phyloP scores from a whole-genome alignment of 1,140 invertebrate species.

The Drosophila miranda region DNA sequence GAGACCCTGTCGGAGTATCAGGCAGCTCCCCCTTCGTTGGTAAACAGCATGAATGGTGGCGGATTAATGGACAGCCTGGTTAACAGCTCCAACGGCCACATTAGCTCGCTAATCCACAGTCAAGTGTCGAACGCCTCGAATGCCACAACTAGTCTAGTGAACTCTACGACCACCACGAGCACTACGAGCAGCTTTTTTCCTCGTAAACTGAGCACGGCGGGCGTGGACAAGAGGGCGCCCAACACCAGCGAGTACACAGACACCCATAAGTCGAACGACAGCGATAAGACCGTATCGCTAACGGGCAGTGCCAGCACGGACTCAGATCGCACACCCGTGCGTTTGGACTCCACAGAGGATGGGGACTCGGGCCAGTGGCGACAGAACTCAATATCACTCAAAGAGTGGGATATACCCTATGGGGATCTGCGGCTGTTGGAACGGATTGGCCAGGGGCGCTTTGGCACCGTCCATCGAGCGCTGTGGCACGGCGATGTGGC shows the following conservation, averaged over 20 bases:
- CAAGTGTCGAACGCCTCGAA: conserved; percentile 58
- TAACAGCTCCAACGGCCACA: conserved; percentile 47
- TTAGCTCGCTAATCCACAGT: conserved; percentile 51
- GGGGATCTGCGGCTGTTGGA: conserved; percentile 95
- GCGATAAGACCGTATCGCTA: conserved; percentile 91
- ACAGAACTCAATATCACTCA: conserved; percentile 95
- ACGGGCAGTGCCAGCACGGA: conserved; percentile 89
- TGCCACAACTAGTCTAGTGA: conserved; percentile 56
- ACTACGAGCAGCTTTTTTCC: conserved; percentile 67
- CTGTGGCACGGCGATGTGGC: conserved; percentile 99
- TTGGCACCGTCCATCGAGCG: conserved; percentile 97
- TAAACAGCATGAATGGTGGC: conserved; percentile 17
- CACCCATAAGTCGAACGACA: conserved; percentile 90
- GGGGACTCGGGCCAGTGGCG: conserved; percentile 88
- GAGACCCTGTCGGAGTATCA: conserved; percentile 19
- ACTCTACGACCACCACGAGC: conserved; percentile 35
- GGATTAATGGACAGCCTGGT: conserved; percentile 24
- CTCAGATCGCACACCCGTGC: conserved; percentile 91
- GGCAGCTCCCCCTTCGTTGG: neutral
- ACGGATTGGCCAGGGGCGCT: conserved; percentile 94
- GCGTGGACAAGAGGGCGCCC: conserved; percentile 68
- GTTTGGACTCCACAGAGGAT: conserved; percentile 94
- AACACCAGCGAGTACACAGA: conserved; percentile 85
- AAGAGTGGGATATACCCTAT: conserved; percentile 99
- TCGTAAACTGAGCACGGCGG: conserved; percentile 73